Base-by-base conservation (phyloP, 1,140 invertebrate genomes). In the Berghia stephanieae region DNA sequence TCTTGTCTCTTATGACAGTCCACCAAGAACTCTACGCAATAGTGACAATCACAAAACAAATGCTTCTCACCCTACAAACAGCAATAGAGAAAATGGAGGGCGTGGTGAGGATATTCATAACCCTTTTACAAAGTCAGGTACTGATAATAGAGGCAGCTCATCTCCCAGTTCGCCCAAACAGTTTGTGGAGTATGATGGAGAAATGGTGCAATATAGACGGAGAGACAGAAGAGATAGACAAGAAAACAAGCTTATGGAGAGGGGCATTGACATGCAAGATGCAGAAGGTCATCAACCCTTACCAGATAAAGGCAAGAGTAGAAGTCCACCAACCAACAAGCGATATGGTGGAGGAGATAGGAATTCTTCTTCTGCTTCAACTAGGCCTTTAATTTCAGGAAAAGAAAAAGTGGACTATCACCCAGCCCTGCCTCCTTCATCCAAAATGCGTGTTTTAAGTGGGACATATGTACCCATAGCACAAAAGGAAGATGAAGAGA, bases 1-100 rank as follows among this genome's bases (percentile, higher is more conserved):
- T 36, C 42, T 76, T 24, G 3, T 76, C 31, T 67, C 34, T 18
- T 76, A 76, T 49, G 74, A 76, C 31, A 38, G 60, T 34, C 42
- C 63, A 3, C 73, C 73, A 44, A 75, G 66, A 66, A 42, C 49
- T 31, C 73, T 18, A 10, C 27, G 8, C 8, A 8, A 24, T 31
- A 16, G 57, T 63, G 57, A 27, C 10, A 16, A 27, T 16, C 10
- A 16, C 57, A 24, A 16, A 10, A 27, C 18, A 27, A 24, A 16
- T 24, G 57, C 10, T 24, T 10, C 57, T 24, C 18, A 63, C 34
- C 8, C 57, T 63, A 16, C 13, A 63, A 8, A 63, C 8, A 10
- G 34, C 18, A 31, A 63, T 16, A 10, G 10, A 10, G 10, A 16
- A 63, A 31, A 24, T 31, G 8, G 8, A 10, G 8, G 8, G 10